phyloP scores from a whole-genome alignment of 2,888 invertebrate species.

The Drosophila borealis region DNA sequence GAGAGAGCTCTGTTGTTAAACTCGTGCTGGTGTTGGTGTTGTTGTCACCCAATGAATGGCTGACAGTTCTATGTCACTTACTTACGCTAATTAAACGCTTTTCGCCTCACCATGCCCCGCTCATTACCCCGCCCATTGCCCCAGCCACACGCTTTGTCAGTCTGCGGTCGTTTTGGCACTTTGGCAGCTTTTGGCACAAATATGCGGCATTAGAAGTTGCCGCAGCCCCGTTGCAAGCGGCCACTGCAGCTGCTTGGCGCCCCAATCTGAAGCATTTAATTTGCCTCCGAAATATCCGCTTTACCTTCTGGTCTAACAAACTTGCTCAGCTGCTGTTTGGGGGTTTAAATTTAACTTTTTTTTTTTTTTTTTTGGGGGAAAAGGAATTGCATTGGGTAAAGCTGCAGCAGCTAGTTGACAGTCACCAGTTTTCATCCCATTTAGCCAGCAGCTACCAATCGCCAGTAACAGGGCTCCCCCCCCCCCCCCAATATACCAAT shows the following conservation, averaged over 20 bases:
- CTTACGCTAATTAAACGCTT: constrained; percentile 76
- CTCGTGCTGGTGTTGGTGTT: constrained; percentile 5
- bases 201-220: constrained; percentile 35
- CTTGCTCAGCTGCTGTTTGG: constrained; percentile 15
- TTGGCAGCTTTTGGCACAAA: constrained; percentile 62
- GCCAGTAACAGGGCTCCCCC: constrained; percentile 28
- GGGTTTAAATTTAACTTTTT: background rate
- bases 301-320: constrained; percentile 14
- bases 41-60: constrained; percentile 53
- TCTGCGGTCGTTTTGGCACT: constrained; percentile 46
- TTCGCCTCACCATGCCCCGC: background rate
- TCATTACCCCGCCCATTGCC: background rate
- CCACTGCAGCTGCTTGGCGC: constrained; percentile 21
- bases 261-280: constrained; percentile 47
- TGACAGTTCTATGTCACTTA: constrained; percentile 69
- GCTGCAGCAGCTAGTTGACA: constrained; percentile 41
- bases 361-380: background rate
- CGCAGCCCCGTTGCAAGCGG: constrained; percentile 4
- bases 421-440: constrained; percentile 36
- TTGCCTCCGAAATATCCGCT: constrained; percentile 29
- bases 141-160: background rate
- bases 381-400: constrained; percentile 19
- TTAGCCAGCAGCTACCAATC: constrained; percentile 21
- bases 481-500: constrained; percentile 17
- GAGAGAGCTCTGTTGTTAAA: constrained; percentile 25